Base-by-base conservation (phyloP, 2,888 invertebrate genomes). In the Euclidia mi region DNA sequence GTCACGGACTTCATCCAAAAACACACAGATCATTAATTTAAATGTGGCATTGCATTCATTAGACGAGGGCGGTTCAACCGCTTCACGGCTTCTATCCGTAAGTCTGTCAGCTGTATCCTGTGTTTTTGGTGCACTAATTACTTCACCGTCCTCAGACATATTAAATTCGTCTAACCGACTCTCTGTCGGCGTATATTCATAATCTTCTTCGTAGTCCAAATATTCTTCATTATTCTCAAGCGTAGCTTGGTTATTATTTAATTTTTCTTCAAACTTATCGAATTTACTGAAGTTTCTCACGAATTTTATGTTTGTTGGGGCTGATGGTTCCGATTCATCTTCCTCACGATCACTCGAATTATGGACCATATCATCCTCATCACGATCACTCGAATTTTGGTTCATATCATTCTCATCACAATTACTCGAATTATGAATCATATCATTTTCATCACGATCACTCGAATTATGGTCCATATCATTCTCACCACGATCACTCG, bases 241-340 rank as follows among this genome's bases (percentile, higher is more conserved):
- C 3, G n/a, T 4, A 9, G 12, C 7, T 1, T 45, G 2, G 3
- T 45, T 57, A 0, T 42, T 41, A 44, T 50, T 61, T 2, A 74
- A 32, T 43, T 45, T 75, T 17, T 66, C 50, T 55, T 79, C 79
- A 40, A 79, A 80, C 59, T 85, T 76, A 4, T 72, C 52, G 50
- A 71, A 80, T 58, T 46, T 67, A 2, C 42, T 82, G 34, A 90
- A 88, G 18, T 79, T 81, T 44, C 87, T 79, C 37, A 87, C 65
- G 20, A 89, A 68, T 53, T 72, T 83, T 41, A 25, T 25, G n/a
- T 25, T 7, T 79, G 82, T 11, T 59, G n/a, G n/a, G n/a, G n/a
- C n/a, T n/a, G n/a, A n/a, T n/a, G n/a, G n/a, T n/a, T n/a, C n/a
- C n/a, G n/a, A n/a, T n/a, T n/a, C n/a, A n/a, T n/a, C n/a, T n/a